These are phyloP conservation scores for Melipona beecheii DNA, from an alignment of 2,888 invertebrate genomes.

Conservation along the genomic window DNA sequence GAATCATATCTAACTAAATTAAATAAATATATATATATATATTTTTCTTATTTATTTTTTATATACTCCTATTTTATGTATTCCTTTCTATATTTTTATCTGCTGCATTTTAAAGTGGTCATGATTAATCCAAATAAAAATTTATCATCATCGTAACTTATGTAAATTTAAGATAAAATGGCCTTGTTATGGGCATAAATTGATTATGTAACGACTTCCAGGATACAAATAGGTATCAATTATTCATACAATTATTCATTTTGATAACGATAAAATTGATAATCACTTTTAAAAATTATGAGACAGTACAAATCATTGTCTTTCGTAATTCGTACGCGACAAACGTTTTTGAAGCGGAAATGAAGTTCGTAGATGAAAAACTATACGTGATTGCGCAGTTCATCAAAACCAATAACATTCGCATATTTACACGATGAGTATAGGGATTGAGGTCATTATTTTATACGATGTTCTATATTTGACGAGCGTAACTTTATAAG, in stretches of 20 bases:
- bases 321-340: background rate
- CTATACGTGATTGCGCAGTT: background rate
- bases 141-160: background rate
- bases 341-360: background rate
- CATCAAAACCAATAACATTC: conserved; percentile 10
- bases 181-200: background rate
- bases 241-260: background rate
- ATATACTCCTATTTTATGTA: background rate
- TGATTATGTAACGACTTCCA: background rate
- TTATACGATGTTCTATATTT: conserved; percentile 9
- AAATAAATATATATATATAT: background rate
- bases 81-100: too few relatives aligned
- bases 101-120: background rate
- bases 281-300: background rate
- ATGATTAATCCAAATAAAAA: background rate
- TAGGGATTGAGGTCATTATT: conserved; percentile 50
- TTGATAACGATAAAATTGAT: background rate
- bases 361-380: background rate
- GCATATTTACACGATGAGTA: conserved; percentile 40
- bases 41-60: background rate
- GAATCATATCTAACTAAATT: background rate
- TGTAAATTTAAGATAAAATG: background rate
- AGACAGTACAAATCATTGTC: background rate
- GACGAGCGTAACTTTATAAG: background rate
- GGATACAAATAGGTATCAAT: background rate